These are phyloP conservation scores for Galeruca laticollis DNA, from an alignment of 2,888 invertebrate genomes.

Conservation along the genomic window DNA sequence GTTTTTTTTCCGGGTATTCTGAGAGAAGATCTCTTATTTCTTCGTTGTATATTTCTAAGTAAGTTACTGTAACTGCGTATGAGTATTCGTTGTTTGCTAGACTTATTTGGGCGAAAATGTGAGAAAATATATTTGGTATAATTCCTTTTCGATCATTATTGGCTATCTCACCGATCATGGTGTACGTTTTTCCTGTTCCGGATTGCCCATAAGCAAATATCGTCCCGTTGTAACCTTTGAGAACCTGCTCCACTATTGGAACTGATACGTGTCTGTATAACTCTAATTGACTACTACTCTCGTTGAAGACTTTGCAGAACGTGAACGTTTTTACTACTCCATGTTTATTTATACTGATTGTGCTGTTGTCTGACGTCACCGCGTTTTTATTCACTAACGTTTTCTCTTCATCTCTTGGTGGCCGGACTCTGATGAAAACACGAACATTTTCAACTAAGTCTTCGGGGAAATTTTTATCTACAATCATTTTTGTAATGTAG, in stretches of 20 bases:
- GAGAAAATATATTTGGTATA: conserved; percentile 97
- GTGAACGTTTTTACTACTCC: conserved; percentile 87
- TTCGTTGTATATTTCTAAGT: conserved; percentile 98
- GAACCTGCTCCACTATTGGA: conserved; percentile 93
- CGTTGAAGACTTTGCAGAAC: conserved; percentile 92
- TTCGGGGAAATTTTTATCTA: conserved; percentile 10
- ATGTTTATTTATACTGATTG: conserved; percentile 76
- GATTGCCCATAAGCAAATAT: conserved; percentile 90
- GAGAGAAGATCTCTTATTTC: conserved; percentile 90
- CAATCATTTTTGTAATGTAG: conserved; percentile 9
- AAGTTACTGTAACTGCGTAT: conserved; percentile 95
- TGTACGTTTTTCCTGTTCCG: conserved; percentile 97
- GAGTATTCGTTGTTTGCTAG: conserved; percentile 82
- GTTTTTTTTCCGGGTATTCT: conserved; percentile 73
- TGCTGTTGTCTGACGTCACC: conserved; percentile 72
- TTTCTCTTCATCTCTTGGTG: conserved; percentile 83
- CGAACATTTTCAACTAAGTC: conserved; percentile 83
- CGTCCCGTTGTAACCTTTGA: conserved; percentile 94
- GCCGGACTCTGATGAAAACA: conserved; percentile 94
- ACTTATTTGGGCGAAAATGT: conserved; percentile 96
- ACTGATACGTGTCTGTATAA: conserved; percentile 94
- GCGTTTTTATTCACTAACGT: conserved; percentile 24
- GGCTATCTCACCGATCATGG: conserved; percentile 91
- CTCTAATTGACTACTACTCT: conserved; percentile 85
- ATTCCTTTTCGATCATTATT: conserved; percentile 91